Conservation (phyloP, 2,797 vertebrate genomes). For the Coregonus ussuriensis region DNA sequence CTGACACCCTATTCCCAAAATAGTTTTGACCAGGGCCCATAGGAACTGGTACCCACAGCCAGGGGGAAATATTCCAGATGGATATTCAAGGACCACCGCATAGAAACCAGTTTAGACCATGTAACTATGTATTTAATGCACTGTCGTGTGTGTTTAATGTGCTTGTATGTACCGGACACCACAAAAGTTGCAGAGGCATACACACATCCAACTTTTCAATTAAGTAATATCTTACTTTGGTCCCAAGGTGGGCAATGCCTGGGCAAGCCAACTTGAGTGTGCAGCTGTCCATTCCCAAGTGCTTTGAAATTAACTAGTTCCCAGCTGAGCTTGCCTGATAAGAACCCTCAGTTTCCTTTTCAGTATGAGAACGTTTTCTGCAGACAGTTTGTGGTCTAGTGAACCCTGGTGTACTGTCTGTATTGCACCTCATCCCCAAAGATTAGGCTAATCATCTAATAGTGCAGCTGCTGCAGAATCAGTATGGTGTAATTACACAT, state of each 20-base stretch:
- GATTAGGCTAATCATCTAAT: conserved; percentile 13
- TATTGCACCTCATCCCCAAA: background rate
- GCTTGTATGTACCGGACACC: background rate
- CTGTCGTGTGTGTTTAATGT: background rate
- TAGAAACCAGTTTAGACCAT: no score
- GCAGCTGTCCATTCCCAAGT: no score
- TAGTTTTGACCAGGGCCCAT: background rate
- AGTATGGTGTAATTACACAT: conserved; percentile 34
- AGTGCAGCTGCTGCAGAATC: conserved; percentile 22
- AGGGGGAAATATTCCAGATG: background rate
- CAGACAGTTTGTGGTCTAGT: background rate
- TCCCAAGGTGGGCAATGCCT: background rate
- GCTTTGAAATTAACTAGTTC: background rate
- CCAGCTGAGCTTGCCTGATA: background rate
- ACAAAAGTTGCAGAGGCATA: background rate
- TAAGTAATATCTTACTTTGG: background rate
- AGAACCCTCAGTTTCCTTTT: background rate
- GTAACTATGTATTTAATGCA: background rate
- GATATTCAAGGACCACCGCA: background rate
- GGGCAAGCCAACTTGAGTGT: no score
- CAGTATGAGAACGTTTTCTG: background rate
- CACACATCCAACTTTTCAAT: background rate
- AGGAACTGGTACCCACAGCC: background rate
- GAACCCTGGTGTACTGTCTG: background rate
- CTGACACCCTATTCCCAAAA: background rate